Conservation (phyloP, 2,797 vertebrate genomes). For the Morus bassanus region DNA sequence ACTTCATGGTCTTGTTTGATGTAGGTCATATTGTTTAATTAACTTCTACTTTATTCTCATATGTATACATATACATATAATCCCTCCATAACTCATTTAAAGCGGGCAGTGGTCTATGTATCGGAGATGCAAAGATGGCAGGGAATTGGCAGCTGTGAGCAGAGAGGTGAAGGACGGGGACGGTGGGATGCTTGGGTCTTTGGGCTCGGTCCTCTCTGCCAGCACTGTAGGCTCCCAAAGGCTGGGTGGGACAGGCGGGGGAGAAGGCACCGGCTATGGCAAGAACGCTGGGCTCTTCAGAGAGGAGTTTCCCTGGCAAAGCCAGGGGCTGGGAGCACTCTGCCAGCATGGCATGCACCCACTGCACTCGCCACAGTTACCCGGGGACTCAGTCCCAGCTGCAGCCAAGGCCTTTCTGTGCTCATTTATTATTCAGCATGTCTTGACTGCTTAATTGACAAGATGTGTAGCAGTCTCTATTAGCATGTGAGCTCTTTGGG, state of each 20-base stretch:
- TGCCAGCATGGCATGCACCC: neutral
- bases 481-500: neutral
- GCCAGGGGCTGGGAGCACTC: neutral
- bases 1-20: neutral
- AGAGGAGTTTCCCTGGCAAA: neutral
- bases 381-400: neutral
- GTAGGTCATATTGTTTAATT: neutral
- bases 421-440: constrained; percentile 27
- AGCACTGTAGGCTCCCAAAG: neutral
- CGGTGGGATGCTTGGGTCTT: rapidly evolving
- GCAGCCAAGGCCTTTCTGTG: neutral
- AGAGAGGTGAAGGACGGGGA: neutral
- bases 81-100: neutral
- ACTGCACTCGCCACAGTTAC: neutral
- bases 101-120: rapidly evolving
- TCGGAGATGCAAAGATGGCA: rapidly evolving
- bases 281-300: rapidly evolving
- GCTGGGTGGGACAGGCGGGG: neutral
- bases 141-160: neutral
- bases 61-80: too few species aligned
- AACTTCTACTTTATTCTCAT: neutral
- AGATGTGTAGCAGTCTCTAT: neutral
- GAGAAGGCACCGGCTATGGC: rapidly evolving
- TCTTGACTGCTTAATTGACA: constrained; percentile 29
- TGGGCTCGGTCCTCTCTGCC: rapidly evolving